Evolutionary conservation across 2,888 invertebrate genomes (phyloP).

Genomic region (Megastigmus dorsalis): DNA sequence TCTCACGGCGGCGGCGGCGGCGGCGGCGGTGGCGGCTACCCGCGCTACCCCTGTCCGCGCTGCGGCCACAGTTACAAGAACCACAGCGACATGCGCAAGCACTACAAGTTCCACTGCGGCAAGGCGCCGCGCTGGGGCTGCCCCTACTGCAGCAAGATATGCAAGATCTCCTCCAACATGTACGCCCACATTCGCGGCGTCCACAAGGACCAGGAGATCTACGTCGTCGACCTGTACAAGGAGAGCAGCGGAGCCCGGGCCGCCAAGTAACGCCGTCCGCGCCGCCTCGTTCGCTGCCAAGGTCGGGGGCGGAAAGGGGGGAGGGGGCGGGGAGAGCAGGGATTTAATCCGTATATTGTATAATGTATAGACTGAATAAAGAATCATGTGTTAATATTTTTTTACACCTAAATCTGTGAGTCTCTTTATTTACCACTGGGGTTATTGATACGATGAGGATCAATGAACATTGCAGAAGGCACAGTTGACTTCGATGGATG

Average conservation of each 20-base stretch:
- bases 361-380: not conserved
- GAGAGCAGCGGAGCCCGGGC: slow-evolving; percentile 4
- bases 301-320: no score
- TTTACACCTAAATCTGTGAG: no score
- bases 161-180: slow-evolving; percentile 65
- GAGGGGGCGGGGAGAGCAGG: no score
- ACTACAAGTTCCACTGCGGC: slow-evolving; percentile 69
- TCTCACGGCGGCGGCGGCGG: not conserved
- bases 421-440: no score
- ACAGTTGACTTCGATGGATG: no score
- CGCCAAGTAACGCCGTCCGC: no score
- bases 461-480: no score
- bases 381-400: not conserved
- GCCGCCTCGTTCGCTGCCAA: no score
- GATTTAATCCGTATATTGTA: no score
- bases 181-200: slow-evolving; percentile 65
- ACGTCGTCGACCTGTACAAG: slow-evolving; percentile 62
- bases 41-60: slow-evolving; percentile 62
- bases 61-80: slow-evolving; percentile 67
- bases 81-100: slow-evolving; percentile 65
- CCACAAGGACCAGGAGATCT: slow-evolving; percentile 60
- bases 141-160: slow-evolving; percentile 63
- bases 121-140: slow-evolving; percentile 70
- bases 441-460: no score
- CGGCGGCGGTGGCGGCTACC: not conserved